phyloP scores from a whole-genome alignment of 2,113 vertebrate genomes.

The Eretmochelys imbricata region DNA sequence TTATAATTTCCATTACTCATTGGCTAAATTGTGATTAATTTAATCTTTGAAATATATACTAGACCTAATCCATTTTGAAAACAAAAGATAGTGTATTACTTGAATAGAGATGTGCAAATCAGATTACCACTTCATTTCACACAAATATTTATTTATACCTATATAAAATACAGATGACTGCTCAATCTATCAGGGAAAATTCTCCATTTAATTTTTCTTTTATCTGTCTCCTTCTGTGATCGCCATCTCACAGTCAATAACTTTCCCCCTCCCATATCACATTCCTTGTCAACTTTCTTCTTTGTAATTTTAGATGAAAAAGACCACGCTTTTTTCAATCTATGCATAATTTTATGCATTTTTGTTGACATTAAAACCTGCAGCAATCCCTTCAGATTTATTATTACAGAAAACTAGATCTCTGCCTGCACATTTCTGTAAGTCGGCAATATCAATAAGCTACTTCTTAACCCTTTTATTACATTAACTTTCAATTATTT shows the following conservation, averaged over 20 bases:
- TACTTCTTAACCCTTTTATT: neutral
- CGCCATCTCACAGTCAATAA: conserved; percentile 46
- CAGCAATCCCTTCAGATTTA: neutral
- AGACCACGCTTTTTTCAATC: neutral
- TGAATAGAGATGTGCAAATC: neutral
- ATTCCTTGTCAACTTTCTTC: conserved; percentile 9
- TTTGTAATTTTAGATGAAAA: conserved; percentile 45
- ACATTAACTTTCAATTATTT: neutral
- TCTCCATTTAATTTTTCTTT: conserved; percentile 57
- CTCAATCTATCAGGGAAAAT: conserved; percentile 30
- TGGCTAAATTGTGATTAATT: neutral
- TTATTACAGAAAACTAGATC: neutral
- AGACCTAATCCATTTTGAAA: neutral
- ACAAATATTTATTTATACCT: conserved; percentile 31
- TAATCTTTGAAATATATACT: neutral
- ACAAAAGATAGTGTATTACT: neutral
- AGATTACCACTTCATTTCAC: conserved; percentile 41
- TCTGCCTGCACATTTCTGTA: neutral
- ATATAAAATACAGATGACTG: conserved; percentile 28
- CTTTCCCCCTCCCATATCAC: conserved; percentile 13
- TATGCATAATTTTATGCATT: neutral
- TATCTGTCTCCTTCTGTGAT: conserved; percentile 12
- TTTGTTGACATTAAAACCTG: neutral
- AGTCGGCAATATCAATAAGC: neutral
- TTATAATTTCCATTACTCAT: neutral